Percentiles rank a stretch among this genome's conserved stretches.
Conservation (phyloP, 2,888 invertebrate genomes). For the Spodoptera littoralis region DNA sequence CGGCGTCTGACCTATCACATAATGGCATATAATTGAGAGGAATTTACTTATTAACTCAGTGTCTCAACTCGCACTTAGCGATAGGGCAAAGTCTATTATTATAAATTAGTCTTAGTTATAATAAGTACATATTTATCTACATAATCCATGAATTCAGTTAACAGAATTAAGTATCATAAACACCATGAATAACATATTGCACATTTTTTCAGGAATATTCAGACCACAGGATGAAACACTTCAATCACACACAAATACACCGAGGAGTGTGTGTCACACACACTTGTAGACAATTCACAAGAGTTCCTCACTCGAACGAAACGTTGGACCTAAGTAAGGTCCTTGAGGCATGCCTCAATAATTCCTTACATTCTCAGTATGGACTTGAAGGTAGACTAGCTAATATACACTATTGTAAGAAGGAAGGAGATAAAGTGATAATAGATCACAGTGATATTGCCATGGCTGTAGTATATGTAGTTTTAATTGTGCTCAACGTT, state of each 20-base stretch:
- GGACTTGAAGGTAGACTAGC: conserved; percentile 69
- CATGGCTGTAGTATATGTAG: conserved; percentile 70
- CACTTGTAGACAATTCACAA: conserved; percentile 67
- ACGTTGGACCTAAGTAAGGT: conserved; percentile 59
- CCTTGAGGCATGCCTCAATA: conserved; percentile 79
- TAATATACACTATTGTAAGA: conserved; percentile 73
- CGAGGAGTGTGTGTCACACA: conserved; percentile 77
- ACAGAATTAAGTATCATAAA: no score
- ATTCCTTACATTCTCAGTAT: conserved; percentile 71
- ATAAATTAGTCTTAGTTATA: no score
- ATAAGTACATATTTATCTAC: no score
- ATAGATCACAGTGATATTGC: conserved; percentile 71
- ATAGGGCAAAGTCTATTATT: no score
- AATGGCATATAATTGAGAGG: no score
- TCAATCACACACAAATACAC: conserved; percentile 80
- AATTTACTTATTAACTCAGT: no score
- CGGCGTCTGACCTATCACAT: no score
- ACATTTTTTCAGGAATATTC: conserved; percentile 75
- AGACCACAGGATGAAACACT: conserved; percentile 75
- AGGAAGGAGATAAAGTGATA: conserved; percentile 56
- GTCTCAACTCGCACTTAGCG: no score
- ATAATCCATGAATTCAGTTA: no score
- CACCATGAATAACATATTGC: no score
- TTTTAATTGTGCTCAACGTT: conserved; percentile 71
- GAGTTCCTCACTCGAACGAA: conserved; percentile 35